phyloP scores from a whole-genome alignment of 2,888 invertebrate genomes.

The Apoda limacodes region DNA sequence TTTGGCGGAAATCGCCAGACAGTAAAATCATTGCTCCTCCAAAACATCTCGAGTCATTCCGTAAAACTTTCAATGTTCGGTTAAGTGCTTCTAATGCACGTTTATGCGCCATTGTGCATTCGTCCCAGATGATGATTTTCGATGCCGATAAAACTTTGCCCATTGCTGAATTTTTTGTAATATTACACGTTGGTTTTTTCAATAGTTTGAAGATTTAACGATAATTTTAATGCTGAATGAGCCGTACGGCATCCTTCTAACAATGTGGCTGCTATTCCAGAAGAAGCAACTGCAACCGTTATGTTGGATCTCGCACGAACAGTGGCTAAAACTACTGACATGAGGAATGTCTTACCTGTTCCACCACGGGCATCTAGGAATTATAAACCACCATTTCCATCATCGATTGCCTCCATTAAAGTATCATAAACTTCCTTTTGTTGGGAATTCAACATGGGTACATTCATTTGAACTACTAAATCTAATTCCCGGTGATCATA shows the following conservation, averaged over 20 bases:
- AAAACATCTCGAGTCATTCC: constrained; percentile 16
- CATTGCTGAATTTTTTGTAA: constrained; percentile 13
- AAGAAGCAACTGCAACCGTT: constrained; percentile 25
- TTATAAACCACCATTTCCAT: too few relatives aligned
- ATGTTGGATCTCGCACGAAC: constrained; percentile 19
- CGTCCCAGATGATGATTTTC: too few relatives aligned
- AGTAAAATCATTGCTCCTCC: constrained; percentile 17
- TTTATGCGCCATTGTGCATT: constrained; percentile 15
- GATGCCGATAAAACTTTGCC: constrained; percentile 17
- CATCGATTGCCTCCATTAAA: constrained; percentile 4
- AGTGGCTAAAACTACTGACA: constrained; percentile 17
- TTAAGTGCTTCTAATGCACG: constrained; percentile 17
- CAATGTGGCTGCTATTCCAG: constrained; percentile 21
- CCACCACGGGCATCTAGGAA: constrained; percentile 12
- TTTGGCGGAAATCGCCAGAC: constrained; percentile 20
- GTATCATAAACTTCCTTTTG: constrained; percentile 19
- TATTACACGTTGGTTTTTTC: constrained; percentile 16
- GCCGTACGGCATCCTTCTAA: constrained; percentile 17
- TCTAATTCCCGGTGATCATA: too few relatives aligned
- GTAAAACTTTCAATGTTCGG: constrained; percentile 21
- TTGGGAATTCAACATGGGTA: constrained; percentile 16
- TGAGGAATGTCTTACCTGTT: constrained; percentile 9
- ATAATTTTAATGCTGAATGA: constrained; percentile 14
- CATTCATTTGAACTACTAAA: constrained; percentile 17
- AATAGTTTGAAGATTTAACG: too few relatives aligned